Evolutionary conservation across 2,113 vertebrate genomes (phyloP).

Genomic region (Patagioenas fasciata): DNA sequence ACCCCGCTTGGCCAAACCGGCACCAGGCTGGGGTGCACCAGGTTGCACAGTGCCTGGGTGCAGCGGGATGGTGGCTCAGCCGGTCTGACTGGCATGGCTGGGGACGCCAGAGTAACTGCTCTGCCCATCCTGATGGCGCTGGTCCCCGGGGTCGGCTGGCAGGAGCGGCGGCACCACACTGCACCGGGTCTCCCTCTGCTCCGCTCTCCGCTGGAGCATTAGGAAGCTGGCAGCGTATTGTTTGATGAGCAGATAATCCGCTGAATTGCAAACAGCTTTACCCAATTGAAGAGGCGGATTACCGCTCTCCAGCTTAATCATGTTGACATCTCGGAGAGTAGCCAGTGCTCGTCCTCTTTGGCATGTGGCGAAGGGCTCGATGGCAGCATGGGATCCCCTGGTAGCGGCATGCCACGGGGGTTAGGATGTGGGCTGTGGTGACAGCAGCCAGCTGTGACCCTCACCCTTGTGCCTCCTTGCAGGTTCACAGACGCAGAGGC

Average conservation of each 20-base stretch:
- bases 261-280: slow-evolving; percentile 72
- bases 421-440: not conserved
- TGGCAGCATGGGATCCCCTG: accelerated
- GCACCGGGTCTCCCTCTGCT: not conserved
- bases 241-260: slow-evolving; percentile 68
- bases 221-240: slow-evolving; percentile 52
- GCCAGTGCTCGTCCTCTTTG: slow-evolving; percentile 5
- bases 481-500: slow-evolving; percentile 93
- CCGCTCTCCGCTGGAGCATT: slow-evolving; percentile 18
- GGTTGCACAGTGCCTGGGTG: accelerated
- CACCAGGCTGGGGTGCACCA: not conserved
- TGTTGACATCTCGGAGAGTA: slow-evolving; percentile 62
- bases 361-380: not conserved
- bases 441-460: not conserved
- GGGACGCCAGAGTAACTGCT: not conserved
- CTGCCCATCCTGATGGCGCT: not conserved
- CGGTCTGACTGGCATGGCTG: not conserved
- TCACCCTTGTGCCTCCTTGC: not conserved
- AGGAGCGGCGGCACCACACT: not conserved
- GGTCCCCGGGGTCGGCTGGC: not conserved
- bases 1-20: not conserved
- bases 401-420: accelerated
- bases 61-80: accelerated
- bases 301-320: slow-evolving; percentile 59
- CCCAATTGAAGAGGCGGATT: slow-evolving; percentile 69